Percentiles rank a stretch among this genome's conserved stretches.
These are phyloP conservation scores for Clostera curtula DNA, from an alignment of 2,888 invertebrate species.

Conservation along the genomic window DNA sequence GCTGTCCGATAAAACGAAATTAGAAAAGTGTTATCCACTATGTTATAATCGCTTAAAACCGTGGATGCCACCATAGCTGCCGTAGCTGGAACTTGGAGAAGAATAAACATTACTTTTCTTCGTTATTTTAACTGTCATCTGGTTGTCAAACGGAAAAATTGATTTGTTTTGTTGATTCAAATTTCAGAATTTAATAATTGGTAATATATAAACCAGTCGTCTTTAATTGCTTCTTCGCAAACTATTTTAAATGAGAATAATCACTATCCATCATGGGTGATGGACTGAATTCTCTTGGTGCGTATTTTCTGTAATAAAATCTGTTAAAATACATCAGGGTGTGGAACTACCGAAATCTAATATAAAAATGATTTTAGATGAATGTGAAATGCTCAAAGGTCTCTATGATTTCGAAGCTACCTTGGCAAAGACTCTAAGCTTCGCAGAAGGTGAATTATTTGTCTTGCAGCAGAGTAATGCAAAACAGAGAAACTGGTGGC, in stretches of 20 bases:
- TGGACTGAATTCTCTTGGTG: slow-evolving; percentile 29
- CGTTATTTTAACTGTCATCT: slow-evolving; percentile 8
- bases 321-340: slow-evolving; percentile 6
- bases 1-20: too few species aligned
- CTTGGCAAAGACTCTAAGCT: slow-evolving; percentile 87
- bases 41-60: too few species aligned
- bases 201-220: too few species aligned
- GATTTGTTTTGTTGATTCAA: slow-evolving; percentile 18
- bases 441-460: slow-evolving; percentile 86
- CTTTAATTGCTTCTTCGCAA: too few species aligned
- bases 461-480: slow-evolving; percentile 85
- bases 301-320: slow-evolving; percentile 5
- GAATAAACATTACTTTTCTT: too few species aligned
- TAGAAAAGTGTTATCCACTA: too few species aligned
- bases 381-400: slow-evolving; percentile 87
- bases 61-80: too few species aligned
- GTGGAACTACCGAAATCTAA: slow-evolving; percentile 9
- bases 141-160: slow-evolving; percentile 17
- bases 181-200: slow-evolving; percentile 3
- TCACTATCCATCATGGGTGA: slow-evolving; percentile 39
- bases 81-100: too few species aligned
- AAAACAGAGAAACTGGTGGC: slow-evolving; percentile 92
- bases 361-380: slow-evolving; percentile 63
- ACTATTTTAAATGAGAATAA: slow-evolving; percentile 4
- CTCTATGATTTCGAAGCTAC: slow-evolving; percentile 90